Percentiles rank a stretch among this genome's conserved stretches.
Evolutionary conservation across 1,140 invertebrate genomes (phyloP).

Genomic region (Zaprionus vittiger): DNA sequence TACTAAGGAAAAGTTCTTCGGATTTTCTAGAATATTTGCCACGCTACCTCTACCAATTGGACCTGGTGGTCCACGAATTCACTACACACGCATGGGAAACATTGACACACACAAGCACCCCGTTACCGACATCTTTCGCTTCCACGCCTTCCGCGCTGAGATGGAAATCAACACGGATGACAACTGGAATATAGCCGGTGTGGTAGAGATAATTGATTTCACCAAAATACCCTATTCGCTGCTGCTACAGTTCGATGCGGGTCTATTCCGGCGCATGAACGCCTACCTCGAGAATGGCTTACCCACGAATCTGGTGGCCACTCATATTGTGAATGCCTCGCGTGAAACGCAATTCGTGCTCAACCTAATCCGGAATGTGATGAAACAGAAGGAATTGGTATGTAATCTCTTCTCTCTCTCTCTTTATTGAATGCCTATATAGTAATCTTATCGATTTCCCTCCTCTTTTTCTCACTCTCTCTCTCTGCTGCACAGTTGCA

Average conservation of each 20-base stretch:
- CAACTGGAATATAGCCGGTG: constrained; percentile 79
- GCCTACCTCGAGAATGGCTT: constrained; percentile 85
- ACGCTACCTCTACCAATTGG: constrained; percentile 84
- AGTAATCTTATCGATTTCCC: neutral
- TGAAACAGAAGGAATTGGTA: constrained; percentile 82
- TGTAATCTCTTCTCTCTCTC: constrained; percentile 23
- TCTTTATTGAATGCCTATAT: neutral
- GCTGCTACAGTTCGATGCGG: constrained; percentile 85
- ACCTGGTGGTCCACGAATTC: constrained; percentile 85
- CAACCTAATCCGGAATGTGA: constrained; percentile 67
- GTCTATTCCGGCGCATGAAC: constrained; percentile 85
- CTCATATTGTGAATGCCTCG: constrained; percentile 86
- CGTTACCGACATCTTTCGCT: constrained; percentile 83
- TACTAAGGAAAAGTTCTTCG: neutral
- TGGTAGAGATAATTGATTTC: constrained; percentile 85
- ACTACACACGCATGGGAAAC: constrained; percentile 85
- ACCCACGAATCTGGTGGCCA: constrained; percentile 85
- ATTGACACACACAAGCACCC: constrained; percentile 85
- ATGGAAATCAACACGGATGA: constrained; percentile 85
- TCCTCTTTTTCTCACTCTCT: neutral
- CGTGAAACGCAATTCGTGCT: constrained; percentile 78
- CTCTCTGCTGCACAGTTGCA: constrained; percentile 55
- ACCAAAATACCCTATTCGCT: constrained; percentile 84
- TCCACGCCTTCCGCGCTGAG: constrained; percentile 84
- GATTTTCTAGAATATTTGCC: constrained; percentile 65